Percentiles rank a stretch among this genome's conserved stretches.
Conservation (phyloP, 2,888 invertebrate species). For the Carpatolechia fugitivella region DNA sequence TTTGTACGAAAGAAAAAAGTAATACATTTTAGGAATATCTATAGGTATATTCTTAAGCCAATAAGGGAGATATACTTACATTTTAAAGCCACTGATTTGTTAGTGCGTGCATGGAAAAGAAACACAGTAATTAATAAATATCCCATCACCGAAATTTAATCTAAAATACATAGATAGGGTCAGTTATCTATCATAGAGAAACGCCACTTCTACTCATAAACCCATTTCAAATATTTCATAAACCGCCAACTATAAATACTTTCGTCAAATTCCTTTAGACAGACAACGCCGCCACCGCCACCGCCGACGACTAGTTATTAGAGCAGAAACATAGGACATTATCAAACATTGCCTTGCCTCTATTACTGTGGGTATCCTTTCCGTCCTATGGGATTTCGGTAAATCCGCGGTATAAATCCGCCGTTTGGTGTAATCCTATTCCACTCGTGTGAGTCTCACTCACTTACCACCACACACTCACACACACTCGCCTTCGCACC, state of each 20-base stretch:
- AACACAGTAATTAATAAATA: conserved; percentile 30
- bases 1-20: too few species aligned
- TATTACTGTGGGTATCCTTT: conserved; percentile 54
- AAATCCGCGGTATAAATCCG: conserved; percentile 68
- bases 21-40: too few species aligned
- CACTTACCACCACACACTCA: neutral
- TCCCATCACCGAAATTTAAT: neutral
- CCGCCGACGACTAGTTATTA: conserved; percentile 4
- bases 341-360: conserved; percentile 55
- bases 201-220: neutral
- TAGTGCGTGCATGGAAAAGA: conserved; percentile 53
- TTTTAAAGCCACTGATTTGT: conserved; percentile 66
- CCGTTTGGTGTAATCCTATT: conserved; percentile 65
- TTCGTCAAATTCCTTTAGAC: too few species aligned
- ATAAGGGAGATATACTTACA: conserved; percentile 60
- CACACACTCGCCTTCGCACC: too few species aligned
- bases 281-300: too few species aligned
- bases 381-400: conserved; percentile 55
- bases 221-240: too few species aligned
- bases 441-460: conserved; percentile 17
- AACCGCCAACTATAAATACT: too few species aligned
- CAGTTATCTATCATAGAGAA: neutral
- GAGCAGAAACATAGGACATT: conserved; percentile 44
- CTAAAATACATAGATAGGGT: neutral
- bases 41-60: too few species aligned